Conservation (phyloP, 2,888 invertebrate genomes). For the Trilocha varians region DNA sequence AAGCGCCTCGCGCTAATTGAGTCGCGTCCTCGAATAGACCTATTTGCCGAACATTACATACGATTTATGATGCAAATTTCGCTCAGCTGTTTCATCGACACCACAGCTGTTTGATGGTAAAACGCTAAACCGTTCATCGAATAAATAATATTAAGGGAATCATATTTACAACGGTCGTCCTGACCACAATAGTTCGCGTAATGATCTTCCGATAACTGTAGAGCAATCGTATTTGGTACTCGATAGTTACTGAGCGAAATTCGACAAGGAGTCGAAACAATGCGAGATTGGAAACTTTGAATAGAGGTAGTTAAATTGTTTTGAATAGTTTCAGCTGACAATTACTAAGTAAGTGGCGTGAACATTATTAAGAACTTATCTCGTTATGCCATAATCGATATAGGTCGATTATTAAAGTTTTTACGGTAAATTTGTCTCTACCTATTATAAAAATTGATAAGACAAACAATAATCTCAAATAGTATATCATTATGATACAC, state of each 20-base stretch:
- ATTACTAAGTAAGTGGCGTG: neutral
- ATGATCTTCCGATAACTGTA: neutral
- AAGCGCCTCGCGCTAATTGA: constrained; percentile 35
- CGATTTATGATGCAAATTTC: constrained; percentile 48
- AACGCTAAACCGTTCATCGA: constrained; percentile 26
- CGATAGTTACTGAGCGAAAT: constrained; percentile 2
- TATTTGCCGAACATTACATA: constrained; percentile 20
- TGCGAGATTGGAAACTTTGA: neutral
- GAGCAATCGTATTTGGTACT: neutral
- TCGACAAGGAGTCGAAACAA: constrained; percentile 1
- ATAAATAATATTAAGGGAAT: constrained; percentile 24
- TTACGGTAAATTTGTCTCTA: no score
- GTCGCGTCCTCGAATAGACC: constrained; percentile 26
- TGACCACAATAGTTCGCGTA: no score
- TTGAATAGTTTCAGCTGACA: neutral
- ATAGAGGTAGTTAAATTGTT: neutral
- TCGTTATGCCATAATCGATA: no score
- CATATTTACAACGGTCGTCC: neutral
- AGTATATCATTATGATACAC: no score
- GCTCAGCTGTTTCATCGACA: constrained; percentile 37
- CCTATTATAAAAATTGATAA: no score
- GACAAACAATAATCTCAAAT: no score
- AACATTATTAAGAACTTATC: neutral
- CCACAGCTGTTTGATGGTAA: constrained; percentile 17
- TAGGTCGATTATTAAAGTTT: no score